phyloP scores from a whole-genome alignment of 2,888 invertebrate genomes.

The Punctoribates punctum region DNA sequence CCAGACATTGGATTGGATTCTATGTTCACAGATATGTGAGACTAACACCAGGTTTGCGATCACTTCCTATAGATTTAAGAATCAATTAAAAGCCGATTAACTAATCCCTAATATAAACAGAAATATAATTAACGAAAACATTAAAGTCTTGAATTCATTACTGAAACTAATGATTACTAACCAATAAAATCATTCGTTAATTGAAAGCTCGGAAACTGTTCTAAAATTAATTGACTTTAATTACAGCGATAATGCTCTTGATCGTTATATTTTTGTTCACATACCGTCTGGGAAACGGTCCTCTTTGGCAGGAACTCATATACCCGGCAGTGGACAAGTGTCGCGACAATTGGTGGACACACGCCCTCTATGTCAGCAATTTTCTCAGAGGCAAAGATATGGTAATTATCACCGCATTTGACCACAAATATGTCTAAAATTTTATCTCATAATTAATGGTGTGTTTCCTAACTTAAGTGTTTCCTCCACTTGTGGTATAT shows the following conservation, averaged over 20 bases:
- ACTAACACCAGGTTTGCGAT: constrained; percentile 33
- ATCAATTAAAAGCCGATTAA: no score
- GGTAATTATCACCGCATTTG: constrained; percentile 11
- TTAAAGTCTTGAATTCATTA: neutral
- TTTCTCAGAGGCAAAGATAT: constrained; percentile 37
- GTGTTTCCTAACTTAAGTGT: constrained; percentile 16
- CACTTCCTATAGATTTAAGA: no score
- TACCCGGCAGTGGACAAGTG: constrained; percentile 23
- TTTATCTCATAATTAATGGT: neutral
- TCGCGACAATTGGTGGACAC: constrained; percentile 42
- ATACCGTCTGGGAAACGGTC: constrained; percentile 27
- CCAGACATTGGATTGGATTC: constrained; percentile 30
- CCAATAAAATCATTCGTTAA: neutral
- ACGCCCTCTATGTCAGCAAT: constrained; percentile 39
- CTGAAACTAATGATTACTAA: no score
- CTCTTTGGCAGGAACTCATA: constrained; percentile 40
- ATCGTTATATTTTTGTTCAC: constrained; percentile 34
- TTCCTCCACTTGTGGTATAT: constrained; percentile 43
- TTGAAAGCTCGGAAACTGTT: neutral
- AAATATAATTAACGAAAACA: neutral
- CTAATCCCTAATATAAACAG: neutral
- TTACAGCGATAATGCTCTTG: constrained; percentile 38
- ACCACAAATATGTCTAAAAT: neutral
- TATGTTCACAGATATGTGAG: constrained; percentile 37
- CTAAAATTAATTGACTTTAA: neutral